These are phyloP conservation scores for Epirrita christyi DNA, from an alignment of 2,888 invertebrate genomes.

Conservation along the genomic window DNA sequence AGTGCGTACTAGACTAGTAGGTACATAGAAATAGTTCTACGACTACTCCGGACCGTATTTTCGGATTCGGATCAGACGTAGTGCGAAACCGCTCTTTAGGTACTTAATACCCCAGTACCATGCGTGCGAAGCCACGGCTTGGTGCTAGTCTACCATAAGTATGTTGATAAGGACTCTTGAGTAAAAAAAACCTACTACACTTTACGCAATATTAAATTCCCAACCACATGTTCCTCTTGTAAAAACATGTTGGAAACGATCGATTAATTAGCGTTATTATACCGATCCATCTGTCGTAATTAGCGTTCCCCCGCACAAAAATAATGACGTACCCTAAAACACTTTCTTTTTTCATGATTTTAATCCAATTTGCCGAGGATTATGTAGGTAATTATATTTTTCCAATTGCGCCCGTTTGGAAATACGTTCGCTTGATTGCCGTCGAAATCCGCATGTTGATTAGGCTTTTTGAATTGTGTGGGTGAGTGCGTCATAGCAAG, in stretches of 20 bases:
- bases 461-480: conserved; percentile 70
- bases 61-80: too few relatives aligned
- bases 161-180: not conserved
- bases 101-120: too few relatives aligned
- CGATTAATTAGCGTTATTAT: conserved; percentile 83
- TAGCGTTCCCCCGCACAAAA: conserved; percentile 78
- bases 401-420: conserved; percentile 76
- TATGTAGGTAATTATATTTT: conserved; percentile 85
- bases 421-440: conserved; percentile 76
- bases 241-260: conserved; percentile 68
- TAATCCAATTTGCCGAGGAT: conserved; percentile 85
- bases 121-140: too few relatives aligned
- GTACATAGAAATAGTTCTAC: too few relatives aligned
- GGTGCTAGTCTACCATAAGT: too few relatives aligned
- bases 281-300: conserved; percentile 83
- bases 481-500: conserved; percentile 38
- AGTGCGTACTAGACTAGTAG: too few relatives aligned
- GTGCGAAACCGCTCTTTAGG: too few relatives aligned
- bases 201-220: conserved; percentile 11
- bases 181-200: conserved; percentile 12
- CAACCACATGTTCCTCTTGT: conserved; percentile 15
- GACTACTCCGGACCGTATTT: too few relatives aligned
- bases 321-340: conserved; percentile 84
- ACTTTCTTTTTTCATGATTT: conserved; percentile 80
- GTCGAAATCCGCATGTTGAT: conserved; percentile 74